phyloP scores from a whole-genome alignment of 1,140 invertebrate species.

The Nephila pilipes region DNA sequence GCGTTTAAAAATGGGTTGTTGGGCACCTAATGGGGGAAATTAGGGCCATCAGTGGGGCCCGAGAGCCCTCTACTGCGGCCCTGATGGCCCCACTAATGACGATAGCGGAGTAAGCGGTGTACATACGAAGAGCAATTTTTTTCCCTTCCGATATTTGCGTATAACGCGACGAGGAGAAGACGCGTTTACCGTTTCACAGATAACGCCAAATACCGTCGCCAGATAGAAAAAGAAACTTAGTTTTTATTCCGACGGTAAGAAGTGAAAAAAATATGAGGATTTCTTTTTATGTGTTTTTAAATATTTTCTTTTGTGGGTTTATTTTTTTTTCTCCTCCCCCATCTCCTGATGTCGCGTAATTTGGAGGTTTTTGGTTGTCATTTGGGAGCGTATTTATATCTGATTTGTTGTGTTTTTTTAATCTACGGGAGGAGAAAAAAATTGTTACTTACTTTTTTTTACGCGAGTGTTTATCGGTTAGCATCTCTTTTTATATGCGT shows the following conservation, averaged over 20 bases:
- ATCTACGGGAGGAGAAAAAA: background rate
- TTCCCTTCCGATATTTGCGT: slow-evolving; percentile 32
- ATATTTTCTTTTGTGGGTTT: slow-evolving; percentile 65
- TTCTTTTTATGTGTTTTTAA: slow-evolving; percentile 70
- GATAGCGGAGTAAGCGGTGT: slow-evolving; percentile 27
- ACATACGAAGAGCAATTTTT: slow-evolving; percentile 20
- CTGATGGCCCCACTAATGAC: slow-evolving; percentile 73
- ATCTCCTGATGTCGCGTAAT: slow-evolving; percentile 2
- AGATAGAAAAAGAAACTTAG: slow-evolving; percentile 32
- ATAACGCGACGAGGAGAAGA: background rate
- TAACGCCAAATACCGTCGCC: slow-evolving; percentile 48
- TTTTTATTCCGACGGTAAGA: slow-evolving; percentile 53
- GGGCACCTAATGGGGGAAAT: slow-evolving; percentile 70
- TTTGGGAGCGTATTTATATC: slow-evolving; percentile 33
- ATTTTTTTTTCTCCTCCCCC: background rate
- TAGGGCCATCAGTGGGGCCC: slow-evolving; percentile 67
- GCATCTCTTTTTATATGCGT: slow-evolving; percentile 17
- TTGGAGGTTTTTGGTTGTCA: slow-evolving; percentile 27
- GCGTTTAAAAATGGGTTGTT: slow-evolving; percentile 72
- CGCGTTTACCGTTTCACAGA: slow-evolving; percentile 22
- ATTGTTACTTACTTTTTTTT: background rate
- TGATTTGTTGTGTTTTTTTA: slow-evolving; percentile 48
- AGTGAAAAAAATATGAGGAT: slow-evolving; percentile 40
- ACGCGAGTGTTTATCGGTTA: background rate
- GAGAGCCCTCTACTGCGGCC: slow-evolving; percentile 53